Base-by-base conservation (phyloP, 1,140 invertebrate species). In the Drosophila funebris region DNA sequence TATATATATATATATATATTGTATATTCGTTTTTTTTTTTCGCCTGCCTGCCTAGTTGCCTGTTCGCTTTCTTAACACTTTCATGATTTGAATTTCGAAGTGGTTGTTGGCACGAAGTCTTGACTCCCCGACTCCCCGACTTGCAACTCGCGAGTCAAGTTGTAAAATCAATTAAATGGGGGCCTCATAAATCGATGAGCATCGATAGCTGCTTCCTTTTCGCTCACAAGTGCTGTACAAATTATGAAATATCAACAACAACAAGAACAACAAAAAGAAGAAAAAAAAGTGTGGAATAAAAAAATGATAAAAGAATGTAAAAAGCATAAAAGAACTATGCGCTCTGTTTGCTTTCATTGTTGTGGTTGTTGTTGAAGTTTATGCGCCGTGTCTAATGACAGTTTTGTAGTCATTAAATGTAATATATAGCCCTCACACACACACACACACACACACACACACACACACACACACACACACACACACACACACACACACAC, bases 301-400 rank as follows among this genome's bases (percentile, higher is more conserved):
- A 29, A 48, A 48, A 48, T 13, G 6, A n/a, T 4, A 33, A 8
- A 13, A 36, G 9, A 22, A 39, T 20, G 18, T 33, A 2, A 8
- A 20, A 27, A 22, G 29, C n/a, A 57, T 39, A 37, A 33, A 31
- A 60, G 14, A 56, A 60, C 46, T 69, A 62, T 78, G 50, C 71
- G 78, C 79, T 85, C 76, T 76, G 76, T 84, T 83, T 80, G 44
- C 57, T 44, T 20, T 46, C 31, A 36, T 74, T 61, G 36, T 67
- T 71, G 72, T 57, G 36, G 13, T 22, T 57, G 44, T 56, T 18
- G 24, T 54, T 61, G 14, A 50, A 54, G 79, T 85, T 84, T 85
- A 84, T 84, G 81, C 81, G 81, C 77, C 82, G 81, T 87, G 78
- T 87, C 81, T 85, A 85, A 85, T 85, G 82, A 78, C 78, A 85